These are phyloP conservation scores for Musca domestica DNA, from an alignment of 1,140 invertebrate species.

Conservation along the genomic window DNA sequence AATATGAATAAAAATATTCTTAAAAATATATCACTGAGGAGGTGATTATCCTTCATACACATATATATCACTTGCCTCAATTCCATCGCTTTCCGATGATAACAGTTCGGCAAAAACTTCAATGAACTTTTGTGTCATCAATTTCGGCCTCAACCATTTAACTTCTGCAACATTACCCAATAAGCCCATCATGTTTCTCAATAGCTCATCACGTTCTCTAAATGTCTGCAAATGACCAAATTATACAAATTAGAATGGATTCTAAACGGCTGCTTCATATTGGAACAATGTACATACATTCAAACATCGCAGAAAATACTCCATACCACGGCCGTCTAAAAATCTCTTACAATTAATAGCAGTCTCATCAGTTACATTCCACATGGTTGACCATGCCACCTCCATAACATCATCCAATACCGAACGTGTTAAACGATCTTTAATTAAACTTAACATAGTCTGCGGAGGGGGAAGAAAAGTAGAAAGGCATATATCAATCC, in stretches of 20 bases:
- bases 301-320: constrained; percentile 81
- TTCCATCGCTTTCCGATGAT: constrained; percentile 84
- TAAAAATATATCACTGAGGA: not conserved
- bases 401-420: constrained; percentile 94
- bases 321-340: constrained; percentile 81
- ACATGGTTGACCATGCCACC: constrained; percentile 97
- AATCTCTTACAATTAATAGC: constrained; percentile 89
- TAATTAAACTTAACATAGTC: constrained; percentile 84
- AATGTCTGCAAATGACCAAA: constrained; percentile 65
- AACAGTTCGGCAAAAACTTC: constrained; percentile 82
- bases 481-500: not conserved
- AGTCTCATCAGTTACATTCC: constrained; percentile 97
- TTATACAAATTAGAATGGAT: not conserved
- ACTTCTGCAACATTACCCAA: constrained; percentile 97
- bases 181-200: constrained; percentile 95
- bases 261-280: not conserved
- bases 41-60: constrained; percentile 23
- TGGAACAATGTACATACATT: constrained; percentile 60
- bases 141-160: constrained; percentile 70
- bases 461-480: constrained; percentile 44
- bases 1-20: not conserved
- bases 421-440: constrained; percentile 67
- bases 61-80: constrained; percentile 68
- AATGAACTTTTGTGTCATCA: constrained; percentile 85
- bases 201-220: constrained; percentile 80